These are phyloP conservation scores for Marronus borbonicus DNA, from an alignment of 2,888 invertebrate species.

Conservation along the genomic window DNA sequence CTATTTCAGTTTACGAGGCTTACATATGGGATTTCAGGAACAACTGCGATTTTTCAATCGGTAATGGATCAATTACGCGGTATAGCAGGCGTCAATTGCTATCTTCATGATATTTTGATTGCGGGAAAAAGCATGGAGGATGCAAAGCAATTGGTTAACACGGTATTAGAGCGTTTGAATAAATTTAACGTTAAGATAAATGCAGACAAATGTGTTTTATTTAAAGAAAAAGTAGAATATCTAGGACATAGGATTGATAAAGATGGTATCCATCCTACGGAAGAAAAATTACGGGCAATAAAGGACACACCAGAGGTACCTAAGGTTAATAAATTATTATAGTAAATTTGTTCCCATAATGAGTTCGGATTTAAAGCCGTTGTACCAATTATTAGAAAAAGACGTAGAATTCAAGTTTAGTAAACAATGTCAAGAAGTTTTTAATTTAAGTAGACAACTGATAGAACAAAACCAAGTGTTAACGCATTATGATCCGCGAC, in stretches of 20 bases:
- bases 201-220: not conserved
- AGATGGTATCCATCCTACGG: not conserved
- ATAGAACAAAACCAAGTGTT: not conserved
- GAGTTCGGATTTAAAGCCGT: not conserved
- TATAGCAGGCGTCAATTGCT: not conserved
- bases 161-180: not conserved
- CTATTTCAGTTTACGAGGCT: too few relatives aligned
- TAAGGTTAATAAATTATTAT: not conserved
- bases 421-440: not conserved
- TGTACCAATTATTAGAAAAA: constrained; percentile 1
- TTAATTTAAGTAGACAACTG: not conserved
- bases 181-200: not conserved
- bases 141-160: not conserved
- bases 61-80: too few relatives aligned
- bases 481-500: not conserved
- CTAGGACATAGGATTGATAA: not conserved
- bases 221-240: not conserved
- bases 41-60: too few relatives aligned
- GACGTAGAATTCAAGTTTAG: not conserved
- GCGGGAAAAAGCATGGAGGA: not conserved
- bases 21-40: too few relatives aligned
- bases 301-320: not conserved
- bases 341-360: not conserved
- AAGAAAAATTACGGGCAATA: constrained; percentile 4
- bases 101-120: not conserved